Evolutionary conservation across 2,797 vertebrate genomes (phyloP).

Genomic region (Rhinella marina): DNA sequence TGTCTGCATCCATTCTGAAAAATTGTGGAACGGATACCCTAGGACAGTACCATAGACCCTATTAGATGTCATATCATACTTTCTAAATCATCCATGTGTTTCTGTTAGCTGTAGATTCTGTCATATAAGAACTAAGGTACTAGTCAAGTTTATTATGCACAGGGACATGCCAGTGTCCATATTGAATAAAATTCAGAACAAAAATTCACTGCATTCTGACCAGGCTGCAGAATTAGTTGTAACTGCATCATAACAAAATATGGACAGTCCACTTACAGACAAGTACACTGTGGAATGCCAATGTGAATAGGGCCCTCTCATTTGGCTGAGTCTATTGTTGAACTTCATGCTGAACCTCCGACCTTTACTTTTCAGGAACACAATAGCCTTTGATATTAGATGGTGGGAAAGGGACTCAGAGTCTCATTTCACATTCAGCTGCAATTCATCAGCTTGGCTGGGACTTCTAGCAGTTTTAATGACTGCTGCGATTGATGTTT

Average conservation of each 20-base stretch:
- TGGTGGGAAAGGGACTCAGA: conserved; percentile 87
- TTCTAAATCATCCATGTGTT: not conserved
- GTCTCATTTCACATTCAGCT: conserved; percentile 85
- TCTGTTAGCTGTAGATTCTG: not conserved
- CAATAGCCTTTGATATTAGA: conserved; percentile 93
- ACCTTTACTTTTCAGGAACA: conserved; percentile 87
- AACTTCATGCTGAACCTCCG: conserved; percentile 84
- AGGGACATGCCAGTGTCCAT: not conserved
- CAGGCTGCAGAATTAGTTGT: conserved; percentile 72
- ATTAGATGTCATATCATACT: too few species aligned
- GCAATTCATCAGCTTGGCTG: conserved; percentile 83
- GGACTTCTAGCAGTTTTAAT: conserved; percentile 83
- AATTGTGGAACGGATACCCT: too few species aligned
- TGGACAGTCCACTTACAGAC: conserved; percentile 68
- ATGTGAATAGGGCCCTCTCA: conserved; percentile 77
- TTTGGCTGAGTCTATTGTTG: conserved; percentile 82
- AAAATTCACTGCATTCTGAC: not conserved
- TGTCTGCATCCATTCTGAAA: too few species aligned
- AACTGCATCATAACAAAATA: conserved; percentile 80
- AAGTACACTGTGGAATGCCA: conserved; percentile 79
- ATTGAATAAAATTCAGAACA: not conserved
- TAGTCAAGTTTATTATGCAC: not conserved
- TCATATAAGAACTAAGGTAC: not conserved
- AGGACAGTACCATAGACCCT: too few species aligned
- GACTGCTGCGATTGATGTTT: conserved; percentile 89